A percentile compares a stretch with the other conserved stretches of the same genome.
phyloP scores from a whole-genome alignment of 2,113 vertebrate species.

The Pardalotus punctatus region DNA sequence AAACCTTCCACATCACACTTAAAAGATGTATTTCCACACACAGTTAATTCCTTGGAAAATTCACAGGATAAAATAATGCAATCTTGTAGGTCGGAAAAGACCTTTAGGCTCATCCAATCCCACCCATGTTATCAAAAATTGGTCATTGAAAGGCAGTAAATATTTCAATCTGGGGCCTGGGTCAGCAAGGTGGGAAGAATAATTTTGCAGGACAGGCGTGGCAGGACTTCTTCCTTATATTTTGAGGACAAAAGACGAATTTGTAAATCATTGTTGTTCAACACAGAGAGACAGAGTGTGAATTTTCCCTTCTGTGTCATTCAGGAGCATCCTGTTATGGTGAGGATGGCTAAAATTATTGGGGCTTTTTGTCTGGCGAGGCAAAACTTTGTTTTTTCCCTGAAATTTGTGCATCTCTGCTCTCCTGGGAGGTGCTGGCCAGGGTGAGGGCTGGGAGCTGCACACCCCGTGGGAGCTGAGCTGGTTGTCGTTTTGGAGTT shows the following conservation, averaged over 20 bases:
- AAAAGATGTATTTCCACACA: not conserved
- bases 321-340: not conserved
- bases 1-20: not conserved
- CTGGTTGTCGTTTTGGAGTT: not conserved
- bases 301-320: not conserved
- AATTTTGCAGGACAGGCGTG: not conserved
- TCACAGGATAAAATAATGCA: not conserved
- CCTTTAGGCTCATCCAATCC: not conserved
- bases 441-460: not conserved
- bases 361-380: not conserved
- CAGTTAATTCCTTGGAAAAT: not conserved
- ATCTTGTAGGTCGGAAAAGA: not conserved
- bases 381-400: not conserved
- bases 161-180: not conserved
- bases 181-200: not conserved
- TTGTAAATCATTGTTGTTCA: not conserved
- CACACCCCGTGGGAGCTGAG: not conserved
- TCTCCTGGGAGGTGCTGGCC: not conserved
- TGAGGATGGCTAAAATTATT: not conserved
- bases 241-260: not conserved
- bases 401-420: not conserved
- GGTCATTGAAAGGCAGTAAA: not conserved
- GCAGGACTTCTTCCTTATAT: not conserved
- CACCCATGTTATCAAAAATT: accelerated
- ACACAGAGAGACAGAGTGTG: not conserved